phyloP scores from a whole-genome alignment of 2,888 invertebrate species.

The Philereme transversata region DNA sequence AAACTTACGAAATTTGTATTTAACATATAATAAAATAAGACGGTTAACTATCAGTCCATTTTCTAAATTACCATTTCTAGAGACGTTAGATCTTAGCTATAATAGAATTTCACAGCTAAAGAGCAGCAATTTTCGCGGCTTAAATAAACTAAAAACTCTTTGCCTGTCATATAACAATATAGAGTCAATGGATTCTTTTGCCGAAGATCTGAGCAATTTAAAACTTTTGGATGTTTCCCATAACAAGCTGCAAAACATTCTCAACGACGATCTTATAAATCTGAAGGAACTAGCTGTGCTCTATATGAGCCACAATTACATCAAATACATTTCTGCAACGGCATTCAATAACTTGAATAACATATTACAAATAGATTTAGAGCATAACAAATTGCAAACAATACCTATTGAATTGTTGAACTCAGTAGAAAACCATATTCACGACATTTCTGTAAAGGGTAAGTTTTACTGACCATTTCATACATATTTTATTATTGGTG shows the following conservation, averaged over 20 bases:
- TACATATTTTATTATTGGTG: background rate
- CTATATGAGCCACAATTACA: slow-evolving; percentile 91
- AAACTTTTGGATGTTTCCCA: slow-evolving; percentile 92
- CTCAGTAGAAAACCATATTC: slow-evolving; percentile 92
- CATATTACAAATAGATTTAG: slow-evolving; percentile 90
- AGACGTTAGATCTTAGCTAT: slow-evolving; percentile 91
- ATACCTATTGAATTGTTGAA: slow-evolving; percentile 91
- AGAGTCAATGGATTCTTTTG: slow-evolving; percentile 92
- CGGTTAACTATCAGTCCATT: slow-evolving; percentile 94
- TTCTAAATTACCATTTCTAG: slow-evolving; percentile 87
- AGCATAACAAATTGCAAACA: slow-evolving; percentile 91
- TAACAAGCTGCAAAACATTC: slow-evolving; percentile 91
- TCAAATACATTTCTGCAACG: slow-evolving; percentile 90
- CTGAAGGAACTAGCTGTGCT: slow-evolving; percentile 91
- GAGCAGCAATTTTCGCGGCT: slow-evolving; percentile 91
- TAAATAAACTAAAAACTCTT: slow-evolving; percentile 88
- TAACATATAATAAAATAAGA: slow-evolving; percentile 90
- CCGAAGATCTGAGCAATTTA: slow-evolving; percentile 89
- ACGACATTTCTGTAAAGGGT: slow-evolving; percentile 93
- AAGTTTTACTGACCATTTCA: slow-evolving; percentile 32
- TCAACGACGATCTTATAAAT: slow-evolving; percentile 90
- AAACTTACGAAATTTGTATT: slow-evolving; percentile 89
- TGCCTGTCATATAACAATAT: slow-evolving; percentile 94
- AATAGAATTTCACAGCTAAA: slow-evolving; percentile 93
- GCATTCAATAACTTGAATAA: slow-evolving; percentile 91